Conservation (phyloP, 2,113 vertebrate species). For the Perognathus longimembris region DNA sequence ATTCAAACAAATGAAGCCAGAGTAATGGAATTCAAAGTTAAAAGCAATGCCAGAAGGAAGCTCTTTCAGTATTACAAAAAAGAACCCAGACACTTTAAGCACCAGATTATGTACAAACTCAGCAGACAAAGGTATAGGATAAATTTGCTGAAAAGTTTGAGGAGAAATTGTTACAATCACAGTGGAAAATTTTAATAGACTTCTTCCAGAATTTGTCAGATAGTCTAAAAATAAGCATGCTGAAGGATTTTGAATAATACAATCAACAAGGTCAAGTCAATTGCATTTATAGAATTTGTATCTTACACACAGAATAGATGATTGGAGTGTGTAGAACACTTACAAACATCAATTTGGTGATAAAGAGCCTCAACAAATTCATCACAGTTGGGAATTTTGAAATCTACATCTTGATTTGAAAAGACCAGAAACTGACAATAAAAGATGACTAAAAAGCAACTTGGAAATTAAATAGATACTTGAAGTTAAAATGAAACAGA, state of each 20-base stretch:
- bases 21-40: background rate
- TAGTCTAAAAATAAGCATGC: conserved; percentile 58
- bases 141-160: conserved; percentile 16
- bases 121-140: background rate
- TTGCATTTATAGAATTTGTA: conserved; percentile 44
- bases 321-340: conserved; percentile 43
- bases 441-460: background rate
- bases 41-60: background rate
- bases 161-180: conserved; percentile 40
- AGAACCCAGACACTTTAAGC: background rate
- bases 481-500: conserved; percentile 13
- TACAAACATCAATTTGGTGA: conserved; percentile 43
- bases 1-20: background rate
- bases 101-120: background rate
- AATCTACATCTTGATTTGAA: background rate
- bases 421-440: too few species aligned
- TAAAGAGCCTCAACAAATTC: conserved; percentile 36
- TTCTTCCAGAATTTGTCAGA: conserved; percentile 36
- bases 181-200: conserved; percentile 53
- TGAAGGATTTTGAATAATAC: conserved; percentile 50
- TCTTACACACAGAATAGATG: conserved; percentile 42
- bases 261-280: conserved; percentile 57
- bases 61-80: background rate
- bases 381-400: conserved; percentile 32
- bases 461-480: conserved; percentile 40